Percentiles rank a stretch among this genome's conserved stretches.
phyloP scores from a whole-genome alignment of 2,113 vertebrate species.

The Bubo scandiacus region DNA sequence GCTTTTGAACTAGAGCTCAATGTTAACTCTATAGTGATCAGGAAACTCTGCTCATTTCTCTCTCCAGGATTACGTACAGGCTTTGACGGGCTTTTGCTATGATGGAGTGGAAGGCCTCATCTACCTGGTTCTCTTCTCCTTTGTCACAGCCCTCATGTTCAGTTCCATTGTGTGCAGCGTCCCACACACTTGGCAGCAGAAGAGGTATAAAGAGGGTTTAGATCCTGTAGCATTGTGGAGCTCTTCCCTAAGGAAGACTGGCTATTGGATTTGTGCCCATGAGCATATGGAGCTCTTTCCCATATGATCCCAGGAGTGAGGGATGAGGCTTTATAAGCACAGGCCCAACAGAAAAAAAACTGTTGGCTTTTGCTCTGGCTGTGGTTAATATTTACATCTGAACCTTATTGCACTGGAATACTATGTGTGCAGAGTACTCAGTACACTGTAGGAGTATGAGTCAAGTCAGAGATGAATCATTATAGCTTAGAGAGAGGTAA shows the following conservation, averaged over 20 bases:
- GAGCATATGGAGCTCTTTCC: conserved; percentile 53
- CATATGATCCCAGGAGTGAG: conserved; percentile 3
- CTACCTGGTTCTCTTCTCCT: conserved; percentile 96
- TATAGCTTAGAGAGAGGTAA: neutral
- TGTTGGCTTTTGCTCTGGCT: conserved; percentile 1
- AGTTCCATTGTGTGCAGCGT: conserved; percentile 94
- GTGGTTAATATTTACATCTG: conserved; percentile 15
- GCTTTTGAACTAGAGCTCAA: neutral
- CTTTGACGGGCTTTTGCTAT: conserved; percentile 92
- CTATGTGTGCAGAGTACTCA: neutral
- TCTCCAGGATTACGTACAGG: conserved; percentile 91
- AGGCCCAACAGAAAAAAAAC: neutral
- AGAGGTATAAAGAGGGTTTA: conserved; percentile 78
- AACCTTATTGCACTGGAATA: neutral
- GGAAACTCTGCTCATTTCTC: neutral
- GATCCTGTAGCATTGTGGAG: neutral
- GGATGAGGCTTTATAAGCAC: conserved; percentile 2
- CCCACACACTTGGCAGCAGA: conserved; percentile 93
- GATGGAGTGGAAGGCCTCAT: conserved; percentile 96
- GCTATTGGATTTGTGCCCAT: conserved; percentile 28
- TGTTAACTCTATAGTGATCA: conserved; percentile 1
- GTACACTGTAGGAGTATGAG: neutral
- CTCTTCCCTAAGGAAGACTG: neutral
- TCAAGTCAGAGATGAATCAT: conserved; percentile 10
- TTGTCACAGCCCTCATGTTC: conserved; percentile 98